Conservation (phyloP, 2,797 vertebrate species). For the Cyprinodon diabolis region DNA sequence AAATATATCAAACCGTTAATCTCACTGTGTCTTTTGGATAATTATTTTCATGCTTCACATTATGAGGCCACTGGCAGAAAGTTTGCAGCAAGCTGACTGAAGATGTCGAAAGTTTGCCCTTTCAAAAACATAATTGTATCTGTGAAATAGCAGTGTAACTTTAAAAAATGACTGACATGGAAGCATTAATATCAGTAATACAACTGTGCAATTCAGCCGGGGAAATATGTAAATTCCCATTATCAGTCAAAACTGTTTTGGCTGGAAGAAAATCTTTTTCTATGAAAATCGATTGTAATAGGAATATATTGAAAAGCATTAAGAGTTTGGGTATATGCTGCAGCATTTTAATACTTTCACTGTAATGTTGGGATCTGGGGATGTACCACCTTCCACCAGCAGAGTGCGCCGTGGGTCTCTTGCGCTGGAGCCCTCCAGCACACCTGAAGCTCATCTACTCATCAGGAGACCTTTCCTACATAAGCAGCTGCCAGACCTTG, state of each 20-base stretch:
- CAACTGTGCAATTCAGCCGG: constrained; percentile 6
- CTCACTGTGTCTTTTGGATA: not conserved
- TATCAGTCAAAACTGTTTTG: not conserved
- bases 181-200: constrained; percentile 30
- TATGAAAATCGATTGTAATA: not conserved
- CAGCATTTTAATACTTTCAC: not conserved
- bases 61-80: constrained; percentile 25
- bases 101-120: constrained; percentile 19
- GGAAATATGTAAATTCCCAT: not conserved
- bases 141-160: constrained; percentile 12
- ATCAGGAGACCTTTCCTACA: too few species aligned
- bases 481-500: too few species aligned
- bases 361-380: too few species aligned
- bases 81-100: constrained; percentile 18
- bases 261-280: not conserved
- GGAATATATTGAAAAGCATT: not conserved
- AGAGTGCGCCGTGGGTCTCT: too few species aligned
- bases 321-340: not conserved
- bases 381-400: too few species aligned
- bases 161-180: constrained; percentile 28
- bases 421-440: too few species aligned
- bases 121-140: constrained; percentile 35
- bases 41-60: constrained; percentile 33
- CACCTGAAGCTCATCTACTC: too few species aligned
- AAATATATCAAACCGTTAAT: not conserved